Evolutionary conservation across 2,113 vertebrate species (phyloP).

Genomic region (Ptychochromis oligacanthus): DNA sequence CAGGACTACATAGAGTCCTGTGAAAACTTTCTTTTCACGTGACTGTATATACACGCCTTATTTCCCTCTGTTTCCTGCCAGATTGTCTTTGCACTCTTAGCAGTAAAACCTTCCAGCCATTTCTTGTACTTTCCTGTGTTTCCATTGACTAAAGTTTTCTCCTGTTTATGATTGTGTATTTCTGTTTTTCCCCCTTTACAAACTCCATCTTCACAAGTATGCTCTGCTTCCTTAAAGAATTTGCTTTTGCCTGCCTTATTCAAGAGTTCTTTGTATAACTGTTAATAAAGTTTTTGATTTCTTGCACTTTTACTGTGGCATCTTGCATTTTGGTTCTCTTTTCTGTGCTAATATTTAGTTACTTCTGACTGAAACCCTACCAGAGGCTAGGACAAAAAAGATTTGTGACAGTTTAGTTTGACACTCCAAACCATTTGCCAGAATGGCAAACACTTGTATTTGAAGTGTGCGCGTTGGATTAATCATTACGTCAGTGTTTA

Average conservation of each 20-base stretch:
- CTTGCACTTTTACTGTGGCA: not conserved
- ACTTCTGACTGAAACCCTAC: not conserved
- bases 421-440: not conserved
- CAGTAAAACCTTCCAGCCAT: not conserved
- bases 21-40: not conserved
- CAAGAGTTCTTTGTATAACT: no score
- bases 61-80: not conserved
- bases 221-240: not conserved
- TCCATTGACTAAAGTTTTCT: not conserved
- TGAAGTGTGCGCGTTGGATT: not conserved
- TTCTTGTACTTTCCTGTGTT: not conserved
- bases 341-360: not conserved
- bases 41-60: not conserved
- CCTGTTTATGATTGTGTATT: not conserved
- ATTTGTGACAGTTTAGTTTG: not conserved
- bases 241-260: no score
- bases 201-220: not conserved
- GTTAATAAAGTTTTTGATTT: not conserved
- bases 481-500: not conserved
- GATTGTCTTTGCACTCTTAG: not conserved
- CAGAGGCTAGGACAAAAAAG: not conserved
- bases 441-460: not conserved
- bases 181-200: not conserved
- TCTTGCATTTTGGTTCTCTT: not conserved
- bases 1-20: no score